Evolutionary conservation across 2,113 vertebrate genomes (phyloP).

Genomic region (Lampris megalopsis): DNA sequence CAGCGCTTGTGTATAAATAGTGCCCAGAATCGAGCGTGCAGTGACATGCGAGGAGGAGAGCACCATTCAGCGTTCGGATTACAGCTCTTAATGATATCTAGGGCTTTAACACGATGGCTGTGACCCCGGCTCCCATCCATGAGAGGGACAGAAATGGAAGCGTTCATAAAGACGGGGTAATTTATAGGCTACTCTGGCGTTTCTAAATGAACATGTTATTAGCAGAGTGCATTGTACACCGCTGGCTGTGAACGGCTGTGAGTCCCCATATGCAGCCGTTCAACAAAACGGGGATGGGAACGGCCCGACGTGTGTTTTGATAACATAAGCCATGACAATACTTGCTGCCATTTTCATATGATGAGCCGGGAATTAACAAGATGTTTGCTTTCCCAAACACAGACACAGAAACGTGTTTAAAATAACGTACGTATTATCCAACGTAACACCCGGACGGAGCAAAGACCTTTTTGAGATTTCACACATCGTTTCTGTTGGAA

Average conservation of each 20-base stretch:
- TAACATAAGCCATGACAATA: constrained; percentile 21
- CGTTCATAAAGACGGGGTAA: constrained; percentile 43
- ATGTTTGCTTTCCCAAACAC: not conserved
- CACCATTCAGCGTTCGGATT: constrained; percentile 61
- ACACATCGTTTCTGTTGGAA: not conserved
- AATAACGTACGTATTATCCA: not conserved
- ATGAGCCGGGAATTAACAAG: not conserved
- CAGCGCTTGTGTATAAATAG: constrained; percentile 69
- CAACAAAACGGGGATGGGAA: not conserved
- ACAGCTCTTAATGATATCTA: constrained; percentile 70
- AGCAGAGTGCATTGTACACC: constrained; percentile 55
- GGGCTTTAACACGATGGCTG: constrained; percentile 52
- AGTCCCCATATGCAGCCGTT: constrained; percentile 15
- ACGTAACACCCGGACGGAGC: not conserved
- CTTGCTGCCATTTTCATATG: constrained; percentile 9
- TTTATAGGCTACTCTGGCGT: constrained; percentile 46
- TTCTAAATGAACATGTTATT: constrained; percentile 64
- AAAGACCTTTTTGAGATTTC: not conserved
- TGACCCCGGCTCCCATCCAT: constrained; percentile 42
- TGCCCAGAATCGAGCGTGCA: constrained; percentile 50
- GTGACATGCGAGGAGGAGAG: constrained; percentile 53
- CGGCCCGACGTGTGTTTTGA: constrained; percentile 19
- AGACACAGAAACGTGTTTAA: not conserved
- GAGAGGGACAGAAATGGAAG: constrained; percentile 53
- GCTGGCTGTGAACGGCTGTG: constrained; percentile 16